These are phyloP conservation scores for Squalus acanthias DNA, from an alignment of 2,797 vertebrate genomes.

Conservation along the genomic window DNA sequence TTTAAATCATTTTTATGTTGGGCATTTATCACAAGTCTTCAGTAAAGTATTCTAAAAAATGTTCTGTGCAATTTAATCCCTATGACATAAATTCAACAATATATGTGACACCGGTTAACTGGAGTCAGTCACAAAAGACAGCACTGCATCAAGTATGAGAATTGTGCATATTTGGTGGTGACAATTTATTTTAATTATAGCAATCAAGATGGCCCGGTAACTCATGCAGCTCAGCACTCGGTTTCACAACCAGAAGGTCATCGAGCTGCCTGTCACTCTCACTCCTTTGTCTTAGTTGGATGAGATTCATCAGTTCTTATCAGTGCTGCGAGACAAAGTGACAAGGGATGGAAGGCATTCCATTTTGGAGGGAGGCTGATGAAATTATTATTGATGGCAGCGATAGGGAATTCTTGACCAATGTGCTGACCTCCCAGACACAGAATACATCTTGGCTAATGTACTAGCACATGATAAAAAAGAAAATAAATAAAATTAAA, in stretches of 20 bases:
- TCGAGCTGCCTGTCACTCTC: neutral
- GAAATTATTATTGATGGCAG: neutral
- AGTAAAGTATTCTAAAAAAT: neutral
- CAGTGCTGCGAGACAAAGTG: neutral
- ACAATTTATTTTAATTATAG: neutral
- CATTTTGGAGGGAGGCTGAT: neutral
- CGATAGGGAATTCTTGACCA: neutral
- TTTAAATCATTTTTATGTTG: neutral
- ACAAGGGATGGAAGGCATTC: neutral
- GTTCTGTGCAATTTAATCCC: neutral
- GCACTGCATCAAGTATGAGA: neutral
- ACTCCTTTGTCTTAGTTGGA: neutral
- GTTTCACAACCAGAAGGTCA: neutral
- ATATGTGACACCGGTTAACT: neutral
- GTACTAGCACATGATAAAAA: neutral
- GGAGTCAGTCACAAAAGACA: neutral
- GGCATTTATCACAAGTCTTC: neutral
- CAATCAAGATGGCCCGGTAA: neutral
- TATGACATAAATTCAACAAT: neutral
- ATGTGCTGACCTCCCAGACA: neutral
- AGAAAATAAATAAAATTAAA: neutral
- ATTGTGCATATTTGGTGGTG: neutral
- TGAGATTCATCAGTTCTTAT: neutral
- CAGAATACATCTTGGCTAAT: neutral
- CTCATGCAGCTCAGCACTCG: neutral